Evolutionary conservation across 1,140 invertebrate genomes (phyloP).

Genomic region (Zophobas atratus): DNA sequence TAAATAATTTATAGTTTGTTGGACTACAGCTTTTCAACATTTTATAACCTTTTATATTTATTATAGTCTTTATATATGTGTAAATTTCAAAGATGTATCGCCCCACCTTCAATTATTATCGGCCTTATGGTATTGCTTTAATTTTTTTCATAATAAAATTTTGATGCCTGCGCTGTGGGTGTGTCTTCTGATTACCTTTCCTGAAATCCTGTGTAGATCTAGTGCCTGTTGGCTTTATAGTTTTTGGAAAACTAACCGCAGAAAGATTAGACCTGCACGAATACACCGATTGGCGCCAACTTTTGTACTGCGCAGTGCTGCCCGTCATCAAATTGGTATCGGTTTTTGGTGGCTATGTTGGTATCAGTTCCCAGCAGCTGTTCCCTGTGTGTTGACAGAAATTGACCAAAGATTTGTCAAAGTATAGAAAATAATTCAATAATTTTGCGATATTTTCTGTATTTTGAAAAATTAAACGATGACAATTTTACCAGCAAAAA

Average conservation of each 20-base stretch:
- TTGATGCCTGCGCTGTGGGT: slow-evolving; percentile 4
- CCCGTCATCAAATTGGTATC: neutral
- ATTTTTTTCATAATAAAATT: slow-evolving; percentile 41
- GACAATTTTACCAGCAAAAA: slow-evolving; percentile 66
- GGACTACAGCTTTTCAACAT: slow-evolving; percentile 43
- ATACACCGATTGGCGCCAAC: neutral
- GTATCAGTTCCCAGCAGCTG: slow-evolving; percentile 19
- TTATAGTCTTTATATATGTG: slow-evolving; percentile 32
- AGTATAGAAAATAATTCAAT: slow-evolving; percentile 44
- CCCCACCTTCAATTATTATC: slow-evolving; percentile 34
- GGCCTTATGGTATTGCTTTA: slow-evolving; percentile 35
- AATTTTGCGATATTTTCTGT: slow-evolving; percentile 41
- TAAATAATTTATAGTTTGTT: slow-evolving; percentile 29
- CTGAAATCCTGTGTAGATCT: too few species aligned
- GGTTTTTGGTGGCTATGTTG: neutral
- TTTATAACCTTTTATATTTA: slow-evolving; percentile 52
- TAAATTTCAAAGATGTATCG: slow-evolving; percentile 39
- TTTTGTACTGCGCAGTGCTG: neutral
- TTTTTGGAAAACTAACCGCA: too few species aligned
- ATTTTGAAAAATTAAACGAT: slow-evolving; percentile 54
- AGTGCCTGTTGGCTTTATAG: too few species aligned
- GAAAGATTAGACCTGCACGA: too few species aligned
- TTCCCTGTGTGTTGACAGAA: slow-evolving; percentile 38
- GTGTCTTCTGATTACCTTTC: neutral
- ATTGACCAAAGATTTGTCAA: slow-evolving; percentile 25